These are phyloP conservation scores for Callorhinus ursinus DNA, from an alignment of 2,113 vertebrate genomes.

Conservation along the genomic window DNA sequence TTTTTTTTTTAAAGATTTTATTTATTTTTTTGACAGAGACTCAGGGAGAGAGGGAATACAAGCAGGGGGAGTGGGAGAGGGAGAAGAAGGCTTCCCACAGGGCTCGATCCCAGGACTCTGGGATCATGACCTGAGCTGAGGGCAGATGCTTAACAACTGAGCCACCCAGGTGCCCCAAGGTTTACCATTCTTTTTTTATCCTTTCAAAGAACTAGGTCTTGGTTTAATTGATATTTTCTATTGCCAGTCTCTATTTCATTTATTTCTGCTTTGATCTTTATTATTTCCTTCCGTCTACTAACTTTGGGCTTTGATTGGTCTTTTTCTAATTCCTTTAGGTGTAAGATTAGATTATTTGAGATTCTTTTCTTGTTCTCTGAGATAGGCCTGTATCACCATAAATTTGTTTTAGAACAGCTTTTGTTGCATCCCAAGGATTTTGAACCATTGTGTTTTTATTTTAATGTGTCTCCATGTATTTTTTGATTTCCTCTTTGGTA, in stretches of 20 bases:
- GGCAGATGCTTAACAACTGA: too few relatives aligned
- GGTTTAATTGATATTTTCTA: neutral
- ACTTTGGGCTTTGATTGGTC: neutral
- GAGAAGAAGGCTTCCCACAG: too few relatives aligned
- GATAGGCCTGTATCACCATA: neutral
- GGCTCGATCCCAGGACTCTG: too few relatives aligned
- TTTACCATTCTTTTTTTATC: neutral
- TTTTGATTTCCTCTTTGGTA: neutral
- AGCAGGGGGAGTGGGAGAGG: too few relatives aligned
- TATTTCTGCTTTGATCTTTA: neutral
- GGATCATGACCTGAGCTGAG: too few relatives aligned
- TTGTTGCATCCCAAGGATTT: neutral
- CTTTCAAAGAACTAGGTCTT: neutral
- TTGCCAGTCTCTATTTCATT: neutral
- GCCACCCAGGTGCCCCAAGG: too few relatives aligned
- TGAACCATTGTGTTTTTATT: neutral
- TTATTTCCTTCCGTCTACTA: neutral
- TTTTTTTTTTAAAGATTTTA: too few relatives aligned
- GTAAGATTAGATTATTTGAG: neutral
- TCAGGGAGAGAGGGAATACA: too few relatives aligned
- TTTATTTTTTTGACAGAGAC: too few relatives aligned
- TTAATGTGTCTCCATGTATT: neutral
- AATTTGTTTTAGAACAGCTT: neutral
- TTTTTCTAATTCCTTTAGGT: neutral
- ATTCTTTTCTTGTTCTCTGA: neutral